Percentiles rank a stretch among this genome's conserved stretches.
phyloP scores from a whole-genome alignment of 2,888 invertebrate genomes.

The Norana najaformis region DNA sequence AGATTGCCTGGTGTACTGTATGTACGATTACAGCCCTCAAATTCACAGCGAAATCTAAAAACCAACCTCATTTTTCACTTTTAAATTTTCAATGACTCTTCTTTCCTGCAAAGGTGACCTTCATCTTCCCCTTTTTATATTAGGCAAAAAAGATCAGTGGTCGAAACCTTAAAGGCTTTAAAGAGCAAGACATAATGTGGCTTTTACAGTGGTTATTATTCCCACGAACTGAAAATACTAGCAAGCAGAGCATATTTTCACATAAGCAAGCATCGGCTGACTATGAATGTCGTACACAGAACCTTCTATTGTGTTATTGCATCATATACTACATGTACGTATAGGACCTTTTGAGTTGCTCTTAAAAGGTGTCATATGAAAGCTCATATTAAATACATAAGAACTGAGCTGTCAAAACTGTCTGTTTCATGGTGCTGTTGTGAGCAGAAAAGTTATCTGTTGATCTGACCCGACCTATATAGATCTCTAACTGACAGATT shows the following conservation, averaged over 20 bases:
- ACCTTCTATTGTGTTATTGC: too few relatives aligned
- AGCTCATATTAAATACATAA: not conserved
- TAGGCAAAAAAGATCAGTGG: too few relatives aligned
- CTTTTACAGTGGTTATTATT: too few relatives aligned
- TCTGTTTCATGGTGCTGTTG: not conserved
- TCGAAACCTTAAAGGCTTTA: too few relatives aligned
- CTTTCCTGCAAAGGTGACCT: not conserved
- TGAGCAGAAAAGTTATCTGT: not conserved
- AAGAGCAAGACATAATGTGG: too few relatives aligned
- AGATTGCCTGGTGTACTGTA: conserved; percentile 93
- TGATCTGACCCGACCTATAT: not conserved
- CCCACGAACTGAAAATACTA: too few relatives aligned
- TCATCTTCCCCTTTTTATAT: not conserved
- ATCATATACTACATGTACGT: too few relatives aligned
- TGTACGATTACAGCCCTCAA: conserved; percentile 81
- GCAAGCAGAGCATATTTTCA: too few relatives aligned
- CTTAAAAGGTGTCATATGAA: not conserved
- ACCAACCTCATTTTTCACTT: not conserved
- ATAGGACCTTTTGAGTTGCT: not conserved
- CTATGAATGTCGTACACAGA: too few relatives aligned
- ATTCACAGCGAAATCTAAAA: conserved; percentile 77
- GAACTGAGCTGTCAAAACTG: too few relatives aligned
- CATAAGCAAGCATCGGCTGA: too few relatives aligned
- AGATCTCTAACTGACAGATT: not conserved
- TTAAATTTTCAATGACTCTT: not conserved